Evolutionary conservation across 2,888 invertebrate genomes (phyloP).

Genomic region (Keiferia lycopersicella): DNA sequence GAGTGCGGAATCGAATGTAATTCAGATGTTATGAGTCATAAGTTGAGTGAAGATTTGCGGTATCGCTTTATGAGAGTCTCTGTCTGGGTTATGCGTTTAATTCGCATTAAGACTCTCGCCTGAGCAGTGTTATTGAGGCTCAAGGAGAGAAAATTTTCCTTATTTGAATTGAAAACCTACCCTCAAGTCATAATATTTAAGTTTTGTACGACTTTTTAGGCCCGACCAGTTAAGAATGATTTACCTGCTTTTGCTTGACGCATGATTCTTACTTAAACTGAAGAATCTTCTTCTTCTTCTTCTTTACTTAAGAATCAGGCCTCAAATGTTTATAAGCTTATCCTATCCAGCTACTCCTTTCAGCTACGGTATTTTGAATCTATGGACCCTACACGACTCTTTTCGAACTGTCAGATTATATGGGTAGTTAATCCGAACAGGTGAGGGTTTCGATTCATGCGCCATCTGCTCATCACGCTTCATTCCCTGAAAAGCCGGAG

Average conservation of each 20-base stretch:
- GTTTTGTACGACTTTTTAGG: too few relatives aligned
- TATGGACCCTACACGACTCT: not conserved
- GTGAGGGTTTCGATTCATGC: slow-evolving; percentile 50
- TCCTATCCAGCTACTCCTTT: not conserved
- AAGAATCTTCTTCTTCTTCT: too few relatives aligned
- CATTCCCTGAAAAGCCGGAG: slow-evolving; percentile 43
- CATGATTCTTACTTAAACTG: too few relatives aligned
- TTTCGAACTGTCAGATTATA: too few relatives aligned
- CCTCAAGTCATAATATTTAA: too few relatives aligned
- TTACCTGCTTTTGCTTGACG: too few relatives aligned
- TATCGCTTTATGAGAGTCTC: slow-evolving; percentile 24
- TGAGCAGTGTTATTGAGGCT: not conserved
- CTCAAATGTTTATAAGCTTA: not conserved
- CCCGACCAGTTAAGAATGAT: too few relatives aligned
- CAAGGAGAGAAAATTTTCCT: not conserved
- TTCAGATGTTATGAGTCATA: slow-evolving; percentile 42
- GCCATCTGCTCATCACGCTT: slow-evolving; percentile 68
- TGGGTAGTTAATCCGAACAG: slow-evolving; percentile 42
- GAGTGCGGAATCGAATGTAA: slow-evolving; percentile 38
- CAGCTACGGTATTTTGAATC: not conserved
- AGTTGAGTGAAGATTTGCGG: slow-evolving; percentile 35
- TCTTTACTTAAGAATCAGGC: too few relatives aligned
- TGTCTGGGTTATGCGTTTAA: slow-evolving; percentile 15
- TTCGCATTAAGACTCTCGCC: not conserved
- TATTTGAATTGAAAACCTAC: not conserved